These are phyloP conservation scores for Lydus trimaculatus DNA, from an alignment of 2,888 invertebrate genomes.

Conservation along the genomic window DNA sequence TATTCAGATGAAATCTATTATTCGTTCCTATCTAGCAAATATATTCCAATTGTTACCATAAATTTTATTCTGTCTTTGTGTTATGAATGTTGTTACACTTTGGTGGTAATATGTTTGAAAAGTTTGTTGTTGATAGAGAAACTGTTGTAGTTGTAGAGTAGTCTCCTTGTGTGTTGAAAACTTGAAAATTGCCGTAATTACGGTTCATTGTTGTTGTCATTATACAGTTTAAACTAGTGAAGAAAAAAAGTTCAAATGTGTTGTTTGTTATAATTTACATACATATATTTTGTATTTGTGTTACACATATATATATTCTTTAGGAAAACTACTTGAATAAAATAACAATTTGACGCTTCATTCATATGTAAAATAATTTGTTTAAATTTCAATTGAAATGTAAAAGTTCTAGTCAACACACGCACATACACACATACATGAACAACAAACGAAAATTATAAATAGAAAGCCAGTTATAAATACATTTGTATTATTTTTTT, in stretches of 20 bases:
- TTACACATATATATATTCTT: constrained; percentile 14
- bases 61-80: not conserved
- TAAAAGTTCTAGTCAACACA: not conserved
- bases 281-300: constrained; percentile 8
- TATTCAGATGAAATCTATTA: too few species aligned
- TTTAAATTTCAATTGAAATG: not conserved
- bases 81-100: not conserved
- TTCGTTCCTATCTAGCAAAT: not conserved
- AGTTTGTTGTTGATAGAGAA: not conserved
- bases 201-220: constrained; percentile 40
- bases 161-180: constrained; percentile 26
- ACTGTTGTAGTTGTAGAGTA: too few species aligned
- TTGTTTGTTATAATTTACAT: constrained; percentile 19
- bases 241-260: constrained; percentile 24
- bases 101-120: not conserved
- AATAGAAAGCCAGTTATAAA: not conserved
- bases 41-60: not conserved
- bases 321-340: not conserved
- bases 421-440: too few species aligned
- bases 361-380: constrained; percentile 26
- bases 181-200: constrained; percentile 36
- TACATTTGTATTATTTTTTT: not conserved
- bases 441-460: not conserved
- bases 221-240: constrained; percentile 37
- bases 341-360: constrained; percentile 12